Conservation (phyloP, 2,797 vertebrate genomes). For the Gouania willdenowi region DNA sequence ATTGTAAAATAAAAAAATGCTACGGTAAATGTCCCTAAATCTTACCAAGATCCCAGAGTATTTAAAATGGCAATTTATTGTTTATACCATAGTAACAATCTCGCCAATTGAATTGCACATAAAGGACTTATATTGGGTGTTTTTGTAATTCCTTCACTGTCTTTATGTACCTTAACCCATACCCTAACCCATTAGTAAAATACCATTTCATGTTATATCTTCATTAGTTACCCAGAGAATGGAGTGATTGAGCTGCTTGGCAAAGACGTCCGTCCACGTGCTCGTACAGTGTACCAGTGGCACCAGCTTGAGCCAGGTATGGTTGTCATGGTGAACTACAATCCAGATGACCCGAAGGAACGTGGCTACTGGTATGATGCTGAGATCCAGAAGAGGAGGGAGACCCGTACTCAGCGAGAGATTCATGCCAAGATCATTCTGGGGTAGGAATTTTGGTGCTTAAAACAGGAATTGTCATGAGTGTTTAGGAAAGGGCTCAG, state of each 20-base stretch:
- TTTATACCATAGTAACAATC: too few species aligned
- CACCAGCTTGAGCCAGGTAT: slow-evolving; percentile 87
- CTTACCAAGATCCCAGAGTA: too few species aligned
- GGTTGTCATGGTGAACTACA: slow-evolving; percentile 95
- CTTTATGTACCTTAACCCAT: too few species aligned
- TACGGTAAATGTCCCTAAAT: too few species aligned
- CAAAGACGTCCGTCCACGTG: slow-evolving; percentile 85
- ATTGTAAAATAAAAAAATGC: too few species aligned
- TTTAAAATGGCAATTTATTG: too few species aligned
- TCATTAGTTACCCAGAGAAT: slow-evolving; percentile 89
- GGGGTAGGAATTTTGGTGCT: slow-evolving; percentile 85
- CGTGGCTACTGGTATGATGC: slow-evolving; percentile 97
- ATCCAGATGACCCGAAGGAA: slow-evolving; percentile 89
- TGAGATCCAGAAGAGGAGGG: slow-evolving; percentile 85
- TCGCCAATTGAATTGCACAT: too few species aligned
- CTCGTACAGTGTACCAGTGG: slow-evolving; percentile 87
- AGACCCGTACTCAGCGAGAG: slow-evolving; percentile 83
- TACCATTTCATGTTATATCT: not conserved
- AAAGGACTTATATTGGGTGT: too few species aligned
- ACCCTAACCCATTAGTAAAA: too few species aligned
- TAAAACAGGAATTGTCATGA: too few species aligned
- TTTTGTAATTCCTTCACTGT: too few species aligned
- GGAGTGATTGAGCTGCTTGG: slow-evolving; percentile 82
- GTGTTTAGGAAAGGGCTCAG: too few species aligned
- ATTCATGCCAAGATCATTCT: slow-evolving; percentile 86